Percentiles rank a stretch among this genome's conserved stretches.
Evolutionary conservation across 2,113 vertebrate species (phyloP).

Genomic region (Perognathus longimembris): DNA sequence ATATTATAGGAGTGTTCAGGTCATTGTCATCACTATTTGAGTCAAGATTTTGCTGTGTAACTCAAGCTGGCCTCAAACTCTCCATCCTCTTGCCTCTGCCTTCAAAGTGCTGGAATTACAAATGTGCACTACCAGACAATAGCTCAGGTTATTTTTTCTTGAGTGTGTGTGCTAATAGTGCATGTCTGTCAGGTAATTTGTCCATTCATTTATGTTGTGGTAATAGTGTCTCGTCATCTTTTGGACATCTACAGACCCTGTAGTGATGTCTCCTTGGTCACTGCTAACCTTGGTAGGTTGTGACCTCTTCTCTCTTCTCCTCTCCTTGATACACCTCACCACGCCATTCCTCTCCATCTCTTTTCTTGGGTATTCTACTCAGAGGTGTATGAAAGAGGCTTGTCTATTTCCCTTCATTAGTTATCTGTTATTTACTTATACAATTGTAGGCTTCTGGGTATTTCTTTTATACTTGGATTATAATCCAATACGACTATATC

Average conservation of each 20-base stretch:
- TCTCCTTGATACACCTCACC: too few relatives aligned
- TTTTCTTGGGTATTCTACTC: too few relatives aligned
- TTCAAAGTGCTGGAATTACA: too few relatives aligned
- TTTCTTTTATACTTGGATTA: not conserved
- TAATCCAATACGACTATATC: not conserved
- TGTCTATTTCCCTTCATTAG: not conserved
- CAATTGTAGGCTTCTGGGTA: not conserved
- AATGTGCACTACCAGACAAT: too few relatives aligned
- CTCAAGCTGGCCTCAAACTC: too few relatives aligned
- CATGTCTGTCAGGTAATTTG: not conserved
- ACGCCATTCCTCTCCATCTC: too few relatives aligned
- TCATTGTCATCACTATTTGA: too few relatives aligned
- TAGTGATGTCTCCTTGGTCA: not conserved
- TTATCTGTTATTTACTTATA: not conserved
- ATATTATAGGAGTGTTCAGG: not conserved
- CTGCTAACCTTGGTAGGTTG: not conserved
- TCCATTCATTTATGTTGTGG: not conserved
- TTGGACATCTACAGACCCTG: not conserved
- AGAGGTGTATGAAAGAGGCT: not conserved
- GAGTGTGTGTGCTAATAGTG: not conserved
- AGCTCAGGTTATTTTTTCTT: not conserved
- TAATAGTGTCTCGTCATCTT: not conserved
- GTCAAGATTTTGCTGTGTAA: too few relatives aligned
- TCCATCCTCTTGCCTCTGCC: too few relatives aligned
- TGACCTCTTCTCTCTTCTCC: not conserved